Conservation (phyloP, 2,888 invertebrate genomes). For the Gastrophysa polygoni region DNA sequence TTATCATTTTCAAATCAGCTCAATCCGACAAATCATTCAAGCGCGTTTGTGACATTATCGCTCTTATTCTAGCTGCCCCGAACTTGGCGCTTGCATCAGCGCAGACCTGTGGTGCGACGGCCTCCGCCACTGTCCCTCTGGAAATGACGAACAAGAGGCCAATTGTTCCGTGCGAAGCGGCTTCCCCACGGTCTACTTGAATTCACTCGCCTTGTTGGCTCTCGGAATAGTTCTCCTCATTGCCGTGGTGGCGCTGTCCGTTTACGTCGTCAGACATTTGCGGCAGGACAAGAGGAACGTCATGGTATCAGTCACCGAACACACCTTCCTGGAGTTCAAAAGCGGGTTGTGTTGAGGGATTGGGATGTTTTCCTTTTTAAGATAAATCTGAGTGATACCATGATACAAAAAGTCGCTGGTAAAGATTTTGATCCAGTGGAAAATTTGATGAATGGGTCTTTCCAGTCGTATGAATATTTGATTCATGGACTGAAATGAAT, state of each 20-base stretch:
- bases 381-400: too few species aligned
- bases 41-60: too few species aligned
- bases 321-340: constrained; percentile 58
- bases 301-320: constrained; percentile 57
- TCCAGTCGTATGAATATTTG: too few species aligned
- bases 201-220: constrained; percentile 49
- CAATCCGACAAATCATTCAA: too few species aligned
- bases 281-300: constrained; percentile 54
- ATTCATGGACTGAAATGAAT: too few species aligned
- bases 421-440: too few species aligned
- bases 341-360: constrained; percentile 54
- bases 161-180: constrained; percentile 76
- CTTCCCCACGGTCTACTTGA: constrained; percentile 65
- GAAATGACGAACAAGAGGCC: constrained; percentile 79
- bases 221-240: constrained; percentile 46
- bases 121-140: constrained; percentile 78
- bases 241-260: constrained; percentile 45
- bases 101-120: constrained; percentile 83
- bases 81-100: constrained; percentile 80
- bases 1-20: too few species aligned
- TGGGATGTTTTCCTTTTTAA: too few species aligned
- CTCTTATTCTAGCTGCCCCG: constrained; percentile 73
- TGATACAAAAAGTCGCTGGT: too few species aligned
- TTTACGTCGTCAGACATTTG: constrained; percentile 53
- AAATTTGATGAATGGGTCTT: too few species aligned